Evolutionary conservation across 2,797 vertebrate genomes (phyloP).

Genomic region (Threskiornis aethiopicus): DNA sequence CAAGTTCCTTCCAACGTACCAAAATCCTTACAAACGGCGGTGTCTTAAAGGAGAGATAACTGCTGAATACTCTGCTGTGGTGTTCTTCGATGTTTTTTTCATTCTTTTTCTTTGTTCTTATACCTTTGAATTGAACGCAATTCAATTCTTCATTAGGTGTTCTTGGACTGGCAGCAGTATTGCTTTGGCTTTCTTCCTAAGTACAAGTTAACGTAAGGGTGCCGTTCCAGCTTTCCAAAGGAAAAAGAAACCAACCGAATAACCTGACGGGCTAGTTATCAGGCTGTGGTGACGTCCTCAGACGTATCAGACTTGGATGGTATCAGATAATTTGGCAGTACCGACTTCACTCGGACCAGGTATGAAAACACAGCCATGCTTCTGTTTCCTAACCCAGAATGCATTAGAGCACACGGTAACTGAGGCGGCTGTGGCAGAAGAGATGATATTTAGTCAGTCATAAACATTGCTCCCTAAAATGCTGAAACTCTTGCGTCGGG

Average conservation of each 20-base stretch:
- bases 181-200: background rate
- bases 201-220: background rate
- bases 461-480: background rate
- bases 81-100: background rate
- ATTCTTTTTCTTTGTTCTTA: background rate
- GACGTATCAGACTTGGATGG: background rate
- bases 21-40: background rate
- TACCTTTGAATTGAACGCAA: background rate
- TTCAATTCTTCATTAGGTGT: background rate
- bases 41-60: background rate
- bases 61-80: background rate
- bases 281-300: background rate
- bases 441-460: background rate
- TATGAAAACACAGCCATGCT: background rate
- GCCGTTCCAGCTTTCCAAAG: background rate
- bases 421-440: background rate
- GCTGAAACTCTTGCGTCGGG: background rate
- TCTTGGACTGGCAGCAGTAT: background rate
- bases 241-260: background rate
- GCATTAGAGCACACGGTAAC: background rate
- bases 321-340: background rate
- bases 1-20: background rate
- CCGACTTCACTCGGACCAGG: background rate
- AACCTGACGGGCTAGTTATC: background rate
- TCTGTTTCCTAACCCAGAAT: background rate